Evolutionary conservation across 2,113 vertebrate genomes (phyloP).

Genomic region (Hylia prasina): DNA sequence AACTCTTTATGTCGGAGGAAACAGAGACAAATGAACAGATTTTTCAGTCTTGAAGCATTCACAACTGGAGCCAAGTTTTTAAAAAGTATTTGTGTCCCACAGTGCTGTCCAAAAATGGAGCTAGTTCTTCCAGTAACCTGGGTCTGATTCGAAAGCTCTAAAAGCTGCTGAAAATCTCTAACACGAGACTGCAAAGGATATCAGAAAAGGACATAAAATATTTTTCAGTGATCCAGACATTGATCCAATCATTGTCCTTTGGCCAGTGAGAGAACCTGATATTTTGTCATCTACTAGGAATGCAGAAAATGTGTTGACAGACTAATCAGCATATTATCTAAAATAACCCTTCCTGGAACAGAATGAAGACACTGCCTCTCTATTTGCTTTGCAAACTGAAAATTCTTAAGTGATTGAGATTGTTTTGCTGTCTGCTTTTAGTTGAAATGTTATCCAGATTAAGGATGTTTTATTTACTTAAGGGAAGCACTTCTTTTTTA

Average conservation of each 20-base stretch:
- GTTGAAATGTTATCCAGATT: not conserved
- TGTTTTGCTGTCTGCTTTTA: not conserved
- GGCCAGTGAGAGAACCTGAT: not conserved
- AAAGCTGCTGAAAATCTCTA: not conserved
- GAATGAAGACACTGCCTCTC: not conserved
- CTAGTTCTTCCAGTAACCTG: not conserved
- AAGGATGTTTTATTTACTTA: not conserved
- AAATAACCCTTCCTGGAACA: not conserved
- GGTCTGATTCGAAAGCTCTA: not conserved
- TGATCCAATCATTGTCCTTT: not conserved
- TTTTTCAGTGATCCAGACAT: not conserved
- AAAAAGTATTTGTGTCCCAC: not conserved
- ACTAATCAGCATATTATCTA: not conserved
- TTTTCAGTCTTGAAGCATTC: not conserved
- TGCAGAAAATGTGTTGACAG: not conserved
- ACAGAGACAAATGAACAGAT: not conserved
- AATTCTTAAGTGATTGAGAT: not conserved
- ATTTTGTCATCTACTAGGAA: not conserved
- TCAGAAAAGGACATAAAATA: not conserved
- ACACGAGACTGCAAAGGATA: not conserved
- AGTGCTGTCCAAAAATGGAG: rapidly evolving
- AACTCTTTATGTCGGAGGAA: not conserved
- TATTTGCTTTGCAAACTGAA: not conserved
- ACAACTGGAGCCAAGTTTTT: not conserved
- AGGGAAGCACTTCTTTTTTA: not conserved